Base-by-base conservation (phyloP, 2,888 invertebrate genomes). In the Cheilosia grossa region DNA sequence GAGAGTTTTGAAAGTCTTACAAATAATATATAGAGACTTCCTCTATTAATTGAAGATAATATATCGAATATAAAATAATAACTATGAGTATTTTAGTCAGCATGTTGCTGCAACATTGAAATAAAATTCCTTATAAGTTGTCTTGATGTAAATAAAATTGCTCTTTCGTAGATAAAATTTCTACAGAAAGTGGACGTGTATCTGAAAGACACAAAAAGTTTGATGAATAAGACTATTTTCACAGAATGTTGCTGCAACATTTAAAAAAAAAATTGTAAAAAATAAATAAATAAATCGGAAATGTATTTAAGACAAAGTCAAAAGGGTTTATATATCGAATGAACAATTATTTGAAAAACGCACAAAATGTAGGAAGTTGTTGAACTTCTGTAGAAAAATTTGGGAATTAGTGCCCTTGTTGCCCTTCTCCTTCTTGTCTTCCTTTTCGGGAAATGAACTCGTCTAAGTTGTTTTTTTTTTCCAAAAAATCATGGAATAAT, bases 241-340 rank as follows among this genome's bases (percentile, higher is more conserved):
- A 10, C 6, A 75, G 49, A 24, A 67, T 67, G 66, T 59, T 75
- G 59, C 17, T 21, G 51, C 53, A 77, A 61, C 44, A 59, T 59
- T 19, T 30, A 53, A 9, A 10, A 27, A n/a, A n/a, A n/a, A n/a
- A n/a, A n/a, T n/a, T n/a, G n/a, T n/a, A n/a, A n/a, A n/a, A 30
- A 47, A 47, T 7, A 24, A 24, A 21, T 21, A 21, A 2, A 21
- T 21, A 3, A 24, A 24, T 24, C 24, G 1, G 24, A 24, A 24
- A 24, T 24, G n/a, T n/a, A 21, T 21, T 21, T 21, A 21, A 21
- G 21, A 2, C 21, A 21, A 1, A 1, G 1, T 21, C 21, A 21
- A 21, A 21, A 21, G 1, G 21, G 21, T 21, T 21, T 1, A 21
- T 21, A 21, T 21, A 21, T 2, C 1, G 1, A 21, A 21, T 21